Conservation (phyloP, 2,113 vertebrate species). For the Rousettus leschenaultii region DNA sequence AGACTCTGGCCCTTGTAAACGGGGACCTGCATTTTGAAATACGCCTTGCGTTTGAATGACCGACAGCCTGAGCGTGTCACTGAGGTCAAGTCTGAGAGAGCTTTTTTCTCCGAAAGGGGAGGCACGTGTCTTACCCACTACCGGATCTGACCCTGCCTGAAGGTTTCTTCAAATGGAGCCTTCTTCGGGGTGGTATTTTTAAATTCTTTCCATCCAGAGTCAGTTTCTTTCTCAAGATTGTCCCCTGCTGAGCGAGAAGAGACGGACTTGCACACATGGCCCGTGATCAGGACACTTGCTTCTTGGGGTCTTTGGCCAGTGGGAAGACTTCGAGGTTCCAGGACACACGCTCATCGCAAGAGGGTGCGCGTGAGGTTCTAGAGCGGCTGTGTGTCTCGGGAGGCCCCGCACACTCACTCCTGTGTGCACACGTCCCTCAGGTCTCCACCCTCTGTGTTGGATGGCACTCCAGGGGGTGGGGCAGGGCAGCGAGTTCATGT, state of each 20-base stretch:
- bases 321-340: not conserved
- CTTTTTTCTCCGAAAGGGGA: not conserved
- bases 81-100: not conserved
- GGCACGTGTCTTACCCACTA: not conserved
- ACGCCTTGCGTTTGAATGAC: not conserved
- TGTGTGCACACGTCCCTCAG: not conserved
- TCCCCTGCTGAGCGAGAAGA: not conserved
- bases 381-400: not conserved
- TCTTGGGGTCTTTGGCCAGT: not conserved
- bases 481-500: conserved; percentile 64
- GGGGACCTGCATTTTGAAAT: not conserved
- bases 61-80: not conserved
- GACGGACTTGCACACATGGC: not conserved
- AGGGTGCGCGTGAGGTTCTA: not conserved
- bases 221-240: not conserved
- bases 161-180: not conserved
- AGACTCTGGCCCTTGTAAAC: not conserved
- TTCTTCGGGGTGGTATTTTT: not conserved
- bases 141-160: not conserved
- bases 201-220: not conserved
- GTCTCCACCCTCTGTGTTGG: not conserved
- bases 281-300: not conserved
- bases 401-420: not conserved
- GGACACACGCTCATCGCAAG: not conserved
- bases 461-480: not conserved